Percentiles rank a stretch among this genome's conserved stretches.
Evolutionary conservation across 2,888 invertebrate species (phyloP).

Genomic region (Leucophenga maculata): DNA sequence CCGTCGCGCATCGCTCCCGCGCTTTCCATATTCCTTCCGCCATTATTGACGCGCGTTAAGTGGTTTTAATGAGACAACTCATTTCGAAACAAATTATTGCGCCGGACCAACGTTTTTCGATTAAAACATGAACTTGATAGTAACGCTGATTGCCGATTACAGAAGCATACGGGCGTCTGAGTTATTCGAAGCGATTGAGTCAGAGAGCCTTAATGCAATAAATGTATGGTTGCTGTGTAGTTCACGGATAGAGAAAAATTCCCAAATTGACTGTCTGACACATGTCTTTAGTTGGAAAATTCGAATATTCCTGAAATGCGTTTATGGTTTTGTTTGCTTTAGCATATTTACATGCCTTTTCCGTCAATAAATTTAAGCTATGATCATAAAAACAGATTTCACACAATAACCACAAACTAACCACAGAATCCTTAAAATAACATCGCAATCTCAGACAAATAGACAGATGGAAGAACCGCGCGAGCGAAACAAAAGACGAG

Average conservation of each 20-base stretch:
- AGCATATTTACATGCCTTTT: slow-evolving; percentile 53
- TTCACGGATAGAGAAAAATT: too few relatives aligned
- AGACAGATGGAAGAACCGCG: slow-evolving; percentile 43
- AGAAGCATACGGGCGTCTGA: slow-evolving; percentile 2
- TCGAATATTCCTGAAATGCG: too few relatives aligned
- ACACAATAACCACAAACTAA: slow-evolving; percentile 53
- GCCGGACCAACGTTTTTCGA: slow-evolving; percentile 35
- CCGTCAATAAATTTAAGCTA: not conserved
- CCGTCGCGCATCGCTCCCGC: slow-evolving; percentile 18
- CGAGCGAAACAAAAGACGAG: slow-evolving; percentile 40
- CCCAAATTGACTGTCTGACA: not conserved
- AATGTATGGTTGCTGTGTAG: not conserved
- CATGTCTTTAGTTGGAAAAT: not conserved
- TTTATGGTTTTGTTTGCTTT: not conserved
- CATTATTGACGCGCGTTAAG: slow-evolving; percentile 52
- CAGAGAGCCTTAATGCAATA: not conserved
- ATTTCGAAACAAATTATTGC: slow-evolving; percentile 54
- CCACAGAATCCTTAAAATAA: slow-evolving; percentile 48
- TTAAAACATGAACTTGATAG: slow-evolving; percentile 24
- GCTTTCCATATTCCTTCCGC: slow-evolving; percentile 36
- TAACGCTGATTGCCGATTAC: not conserved
- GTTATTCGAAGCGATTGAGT: not conserved
- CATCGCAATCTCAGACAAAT: slow-evolving; percentile 39
- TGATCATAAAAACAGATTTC: slow-evolving; percentile 48
- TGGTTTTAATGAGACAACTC: slow-evolving; percentile 62